Conservation (phyloP, 2,888 invertebrate species). For the Drosophila emarginata region DNA sequence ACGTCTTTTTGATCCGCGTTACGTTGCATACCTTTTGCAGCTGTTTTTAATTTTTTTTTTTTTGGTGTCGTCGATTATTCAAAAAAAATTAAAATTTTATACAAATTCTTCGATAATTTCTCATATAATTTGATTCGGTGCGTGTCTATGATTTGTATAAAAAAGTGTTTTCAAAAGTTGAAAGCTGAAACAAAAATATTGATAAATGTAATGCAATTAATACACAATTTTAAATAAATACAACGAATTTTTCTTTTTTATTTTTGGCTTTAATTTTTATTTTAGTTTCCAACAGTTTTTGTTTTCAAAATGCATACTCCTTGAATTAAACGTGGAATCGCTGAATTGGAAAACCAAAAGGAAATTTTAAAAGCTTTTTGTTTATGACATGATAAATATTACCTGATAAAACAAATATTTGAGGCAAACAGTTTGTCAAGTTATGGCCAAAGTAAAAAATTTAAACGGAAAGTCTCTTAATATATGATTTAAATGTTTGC, state of each 20-base stretch:
- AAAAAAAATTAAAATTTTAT: neutral
- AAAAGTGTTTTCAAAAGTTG: conserved; percentile 22
- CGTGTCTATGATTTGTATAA: conserved; percentile 63
- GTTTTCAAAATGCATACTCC: neutral
- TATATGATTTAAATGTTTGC: too few relatives aligned
- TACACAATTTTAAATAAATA: neutral
- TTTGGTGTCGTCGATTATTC: conserved; percentile 11
- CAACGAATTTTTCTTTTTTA: neutral
- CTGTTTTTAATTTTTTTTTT: conserved; percentile 1
- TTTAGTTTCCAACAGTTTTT: neutral
- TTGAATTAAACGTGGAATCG: neutral
- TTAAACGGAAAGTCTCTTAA: neutral
- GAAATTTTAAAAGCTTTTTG: neutral
- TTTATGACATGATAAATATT: neutral
- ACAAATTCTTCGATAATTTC: neutral
- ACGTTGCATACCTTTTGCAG: conserved; percentile 8
- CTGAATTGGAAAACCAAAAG: neutral
- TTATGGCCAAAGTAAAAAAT: neutral
- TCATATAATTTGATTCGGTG: conserved; percentile 50
- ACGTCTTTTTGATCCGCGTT: conserved; percentile 6
- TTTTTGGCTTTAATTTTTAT: neutral
- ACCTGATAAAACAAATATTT: too few relatives aligned
- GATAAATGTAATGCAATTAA: conserved; percentile 7
- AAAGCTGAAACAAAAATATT: conserved; percentile 1
- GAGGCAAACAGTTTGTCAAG: too few relatives aligned